phyloP scores from a whole-genome alignment of 2,888 invertebrate species.

The Drosophila mettleri region DNA sequence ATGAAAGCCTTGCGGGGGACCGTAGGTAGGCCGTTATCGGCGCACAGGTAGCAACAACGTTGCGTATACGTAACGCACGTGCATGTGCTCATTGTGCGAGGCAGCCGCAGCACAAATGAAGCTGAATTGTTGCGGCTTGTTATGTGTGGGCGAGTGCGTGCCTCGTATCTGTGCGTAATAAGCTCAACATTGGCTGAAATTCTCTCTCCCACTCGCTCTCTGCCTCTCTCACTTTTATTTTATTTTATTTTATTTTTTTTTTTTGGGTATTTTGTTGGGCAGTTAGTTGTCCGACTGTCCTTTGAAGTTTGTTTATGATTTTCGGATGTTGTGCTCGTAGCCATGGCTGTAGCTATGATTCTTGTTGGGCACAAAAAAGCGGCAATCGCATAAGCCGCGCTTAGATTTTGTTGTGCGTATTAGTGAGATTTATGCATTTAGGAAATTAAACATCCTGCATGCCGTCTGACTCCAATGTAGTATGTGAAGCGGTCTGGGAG shows the following conservation, averaged over 20 bases:
- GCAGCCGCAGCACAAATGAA: slow-evolving; percentile 67
- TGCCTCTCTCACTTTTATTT: too few relatives aligned
- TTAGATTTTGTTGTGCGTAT: slow-evolving; percentile 76
- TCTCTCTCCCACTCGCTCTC: too few relatives aligned
- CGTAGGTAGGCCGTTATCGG: slow-evolving; percentile 53
- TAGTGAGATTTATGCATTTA: slow-evolving; percentile 83
- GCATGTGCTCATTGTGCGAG: slow-evolving; percentile 6
- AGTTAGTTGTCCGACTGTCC: slow-evolving; percentile 59
- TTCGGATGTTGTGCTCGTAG: slow-evolving; percentile 75
- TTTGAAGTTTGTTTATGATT: slow-evolving; percentile 83
- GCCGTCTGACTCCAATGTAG: slow-evolving; percentile 23
- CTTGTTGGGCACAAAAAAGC: slow-evolving; percentile 28
- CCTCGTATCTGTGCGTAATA: slow-evolving; percentile 64
- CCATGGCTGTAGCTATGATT: slow-evolving; percentile 47
- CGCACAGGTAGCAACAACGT: slow-evolving; percentile 31
- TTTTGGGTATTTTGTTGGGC: slow-evolving; percentile 19
- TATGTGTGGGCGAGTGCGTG: slow-evolving; percentile 18
- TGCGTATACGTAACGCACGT: slow-evolving; percentile 58
- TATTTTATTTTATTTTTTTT: too few relatives aligned
- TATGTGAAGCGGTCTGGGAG: slow-evolving; percentile 17
- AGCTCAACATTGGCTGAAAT: slow-evolving; percentile 55
- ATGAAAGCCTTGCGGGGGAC: slow-evolving; percentile 59
- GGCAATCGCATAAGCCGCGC: slow-evolving; percentile 63
- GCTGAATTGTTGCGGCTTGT: slow-evolving; percentile 72
- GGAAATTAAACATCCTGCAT: slow-evolving; percentile 84